Conservation (phyloP, 2,888 invertebrate species). For the Xanthorhoe designata region DNA sequence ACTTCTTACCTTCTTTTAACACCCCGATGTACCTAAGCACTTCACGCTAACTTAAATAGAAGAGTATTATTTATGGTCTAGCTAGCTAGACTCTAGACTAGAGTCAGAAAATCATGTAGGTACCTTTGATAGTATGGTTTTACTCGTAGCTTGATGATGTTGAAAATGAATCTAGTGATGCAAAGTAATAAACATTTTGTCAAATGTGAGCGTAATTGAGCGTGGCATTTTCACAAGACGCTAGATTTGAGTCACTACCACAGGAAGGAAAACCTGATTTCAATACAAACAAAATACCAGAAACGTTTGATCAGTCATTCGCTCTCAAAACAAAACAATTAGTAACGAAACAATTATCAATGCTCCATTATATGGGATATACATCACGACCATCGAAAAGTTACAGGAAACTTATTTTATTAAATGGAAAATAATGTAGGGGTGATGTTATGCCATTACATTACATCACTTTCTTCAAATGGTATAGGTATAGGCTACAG, state of each 20-base stretch:
- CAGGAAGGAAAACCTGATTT: constrained; percentile 28
- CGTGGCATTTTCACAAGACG: not conserved
- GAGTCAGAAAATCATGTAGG: too few relatives aligned
- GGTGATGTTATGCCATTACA: not conserved
- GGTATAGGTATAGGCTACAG: not conserved
- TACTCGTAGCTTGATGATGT: not conserved
- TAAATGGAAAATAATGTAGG: not conserved
- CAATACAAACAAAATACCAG: constrained; percentile 9
- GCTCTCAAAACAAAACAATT: not conserved
- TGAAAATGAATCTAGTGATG: not conserved
- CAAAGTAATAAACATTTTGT: not conserved
- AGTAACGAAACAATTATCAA: not conserved
- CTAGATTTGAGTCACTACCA: constrained; percentile 11
- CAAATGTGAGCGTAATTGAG: constrained; percentile 2
- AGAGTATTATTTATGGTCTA: too few relatives aligned
- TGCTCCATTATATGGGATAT: not conserved
- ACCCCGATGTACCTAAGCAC: too few relatives aligned
- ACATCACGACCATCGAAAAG: too few relatives aligned
- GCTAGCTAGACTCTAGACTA: too few relatives aligned
- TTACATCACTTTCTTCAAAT: not conserved
- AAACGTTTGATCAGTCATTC: constrained; percentile 6
- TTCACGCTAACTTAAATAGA: too few relatives aligned
- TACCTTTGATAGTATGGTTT: too few relatives aligned
- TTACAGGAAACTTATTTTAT: not conserved
- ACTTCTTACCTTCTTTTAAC: too few relatives aligned